Conservation (phyloP, 2,888 invertebrate species). For the Eristalis arbustorum region DNA sequence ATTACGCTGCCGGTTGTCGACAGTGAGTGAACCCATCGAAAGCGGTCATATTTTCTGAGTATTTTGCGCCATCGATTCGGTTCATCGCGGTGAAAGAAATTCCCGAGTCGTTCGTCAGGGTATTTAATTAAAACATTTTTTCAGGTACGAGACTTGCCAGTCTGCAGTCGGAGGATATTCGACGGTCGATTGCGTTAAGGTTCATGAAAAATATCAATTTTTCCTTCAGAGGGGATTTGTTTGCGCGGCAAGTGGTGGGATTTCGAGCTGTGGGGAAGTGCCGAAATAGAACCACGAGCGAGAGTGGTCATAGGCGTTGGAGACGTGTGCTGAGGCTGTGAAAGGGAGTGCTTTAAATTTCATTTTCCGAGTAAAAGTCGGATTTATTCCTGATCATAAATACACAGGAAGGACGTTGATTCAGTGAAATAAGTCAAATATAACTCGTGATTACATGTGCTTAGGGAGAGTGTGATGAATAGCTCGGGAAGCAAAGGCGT, state of each 20-base stretch:
- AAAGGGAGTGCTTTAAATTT: no score
- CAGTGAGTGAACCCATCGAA: conserved; percentile 15
- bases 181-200: neutral
- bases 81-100: neutral
- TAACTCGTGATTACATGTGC: no score
- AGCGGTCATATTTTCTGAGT: conserved; percentile 6
- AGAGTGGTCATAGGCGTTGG: neutral
- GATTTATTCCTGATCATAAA: neutral
- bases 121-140: neutral
- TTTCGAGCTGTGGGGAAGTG: neutral
- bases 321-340: neutral
- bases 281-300: neutral
- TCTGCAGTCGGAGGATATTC: neutral
- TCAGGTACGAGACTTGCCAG: neutral
- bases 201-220: neutral
- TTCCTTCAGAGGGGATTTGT: neutral
- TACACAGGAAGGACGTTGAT: no score
- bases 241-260: neutral
- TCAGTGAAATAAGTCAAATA: no score
- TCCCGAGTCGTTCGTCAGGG: neutral
- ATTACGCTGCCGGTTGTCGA: conserved; percentile 27
- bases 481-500: no score
- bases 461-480: no score
- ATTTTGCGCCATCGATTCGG: conserved; percentile 22
- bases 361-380: no score